Conservation (phyloP, 2,113 vertebrate genomes). For the Xenopus laevis region DNA sequence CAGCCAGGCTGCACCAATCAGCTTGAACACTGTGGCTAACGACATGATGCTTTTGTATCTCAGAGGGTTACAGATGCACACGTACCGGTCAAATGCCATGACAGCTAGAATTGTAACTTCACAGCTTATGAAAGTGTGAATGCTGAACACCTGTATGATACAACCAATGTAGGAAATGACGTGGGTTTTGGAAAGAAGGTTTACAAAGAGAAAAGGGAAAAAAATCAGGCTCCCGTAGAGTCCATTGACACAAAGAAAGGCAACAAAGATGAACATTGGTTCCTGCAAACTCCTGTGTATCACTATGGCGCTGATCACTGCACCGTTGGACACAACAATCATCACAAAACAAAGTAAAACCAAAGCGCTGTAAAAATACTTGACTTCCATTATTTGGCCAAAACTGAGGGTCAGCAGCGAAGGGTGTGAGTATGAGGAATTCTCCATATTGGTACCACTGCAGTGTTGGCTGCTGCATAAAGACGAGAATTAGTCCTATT, state of each 20-base stretch:
- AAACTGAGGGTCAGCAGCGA: constrained; percentile 1
- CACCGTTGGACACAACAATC: not conserved
- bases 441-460: not conserved
- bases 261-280: constrained; percentile 15
- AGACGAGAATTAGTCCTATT: too few species aligned
- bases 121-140: too few species aligned
- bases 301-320: not conserved
- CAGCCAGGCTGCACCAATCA: too few species aligned
- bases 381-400: not conserved
- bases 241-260: constrained; percentile 4
- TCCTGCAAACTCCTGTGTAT: constrained; percentile 3
- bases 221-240: constrained; percentile 4
- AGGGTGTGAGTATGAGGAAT: not conserved
- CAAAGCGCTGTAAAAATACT: constrained; percentile 2
- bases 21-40: too few species aligned
- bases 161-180: constrained; percentile 6
- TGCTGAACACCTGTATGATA: not conserved
- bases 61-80: too few species aligned
- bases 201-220: not conserved
- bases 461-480: too few species aligned
- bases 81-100: too few species aligned
- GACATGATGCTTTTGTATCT: too few species aligned
- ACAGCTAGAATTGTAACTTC: too few species aligned
- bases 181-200: not conserved
- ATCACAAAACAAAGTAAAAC: constrained; percentile 1